Base-by-base conservation (phyloP, 2,797 vertebrate species). In the Alexandromys oeconomus region DNA sequence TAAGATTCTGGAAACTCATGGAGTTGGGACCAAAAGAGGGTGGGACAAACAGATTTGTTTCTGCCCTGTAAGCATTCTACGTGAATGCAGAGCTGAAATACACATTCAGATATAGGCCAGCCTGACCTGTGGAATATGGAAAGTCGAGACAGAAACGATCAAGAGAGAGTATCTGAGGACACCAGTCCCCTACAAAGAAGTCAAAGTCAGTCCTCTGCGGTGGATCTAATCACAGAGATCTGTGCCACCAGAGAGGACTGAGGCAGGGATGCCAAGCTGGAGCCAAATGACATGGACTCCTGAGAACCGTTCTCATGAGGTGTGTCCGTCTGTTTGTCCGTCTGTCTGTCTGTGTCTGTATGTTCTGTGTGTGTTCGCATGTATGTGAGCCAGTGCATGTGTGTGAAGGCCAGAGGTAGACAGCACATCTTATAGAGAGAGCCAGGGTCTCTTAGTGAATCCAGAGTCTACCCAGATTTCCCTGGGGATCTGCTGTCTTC, bases 131-230 rank as follows among this genome's bases (percentile, higher is more conserved):
- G 54, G 46, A 63, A 74, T 59, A 92, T 51, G 37, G 34, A 46
- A 69, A 48, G 15, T n/a, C 6, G 4, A 27, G 61, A 81, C 0
- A 73, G 79, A 69, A 92, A 94, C 7, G 9, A 92, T 19, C 80
- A 84, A 90, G n/a, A n/a, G 43, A 94, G 73, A 90, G 84, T 43
- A 48, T 37, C 69, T 29, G n/a, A 31, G 40, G 54, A 92, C 71
- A 43, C 21, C 11, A 34, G 73, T 94, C 14, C 37, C 74, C 84
- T 69, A 80, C 12, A 48, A 92, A 80, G 87, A 10, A 25, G 59
- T 71, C 74, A 86, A 88, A 93, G 69, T 19, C 67, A 78, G 43
- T 34, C 19, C 4, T 37, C 48, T n/a, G 8, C 37, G 73, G 91
- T 85, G 27, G 73, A 23, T 25, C 81, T 37, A 93, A 77, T 69